Conservation (phyloP, 2,797 vertebrate species). For the Coregonus suidteri region DNA sequence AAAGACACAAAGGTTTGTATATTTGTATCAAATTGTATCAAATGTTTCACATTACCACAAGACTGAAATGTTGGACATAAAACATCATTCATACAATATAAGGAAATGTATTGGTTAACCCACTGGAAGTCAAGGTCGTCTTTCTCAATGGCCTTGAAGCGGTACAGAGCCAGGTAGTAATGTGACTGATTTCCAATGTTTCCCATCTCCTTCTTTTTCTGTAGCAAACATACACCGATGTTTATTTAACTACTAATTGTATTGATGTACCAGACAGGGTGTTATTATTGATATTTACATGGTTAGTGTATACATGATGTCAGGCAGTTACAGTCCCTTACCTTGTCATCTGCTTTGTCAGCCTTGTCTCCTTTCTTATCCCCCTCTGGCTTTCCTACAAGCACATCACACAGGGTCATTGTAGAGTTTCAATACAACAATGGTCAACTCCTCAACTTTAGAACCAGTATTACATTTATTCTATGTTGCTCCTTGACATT, state of each 20-base stretch:
- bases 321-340: constrained; percentile 59
- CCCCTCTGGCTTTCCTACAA: constrained; percentile 76
- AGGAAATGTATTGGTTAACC: constrained; percentile 48
- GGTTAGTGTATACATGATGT: background rate
- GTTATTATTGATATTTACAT: background rate
- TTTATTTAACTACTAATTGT: constrained; percentile 47
- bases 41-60: background rate
- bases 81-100: background rate
- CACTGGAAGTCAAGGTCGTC: constrained; percentile 97
- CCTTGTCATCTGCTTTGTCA: constrained; percentile 84
- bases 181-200: constrained; percentile 82
- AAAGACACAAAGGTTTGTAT: background rate
- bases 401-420: constrained; percentile 46
- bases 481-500: background rate
- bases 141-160: constrained; percentile 92
- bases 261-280: constrained; percentile 88
- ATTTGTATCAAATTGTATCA: background rate
- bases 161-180: constrained; percentile 91
- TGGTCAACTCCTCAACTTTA: background rate
- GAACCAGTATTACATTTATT: background rate
- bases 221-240: constrained; percentile 17
- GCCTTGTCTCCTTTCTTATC: constrained; percentile 86
- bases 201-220: constrained; percentile 86
- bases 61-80: background rate
- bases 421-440: constrained; percentile 23